Conservation (phyloP, 2,888 invertebrate genomes). For the Hybos culiciformis region DNA sequence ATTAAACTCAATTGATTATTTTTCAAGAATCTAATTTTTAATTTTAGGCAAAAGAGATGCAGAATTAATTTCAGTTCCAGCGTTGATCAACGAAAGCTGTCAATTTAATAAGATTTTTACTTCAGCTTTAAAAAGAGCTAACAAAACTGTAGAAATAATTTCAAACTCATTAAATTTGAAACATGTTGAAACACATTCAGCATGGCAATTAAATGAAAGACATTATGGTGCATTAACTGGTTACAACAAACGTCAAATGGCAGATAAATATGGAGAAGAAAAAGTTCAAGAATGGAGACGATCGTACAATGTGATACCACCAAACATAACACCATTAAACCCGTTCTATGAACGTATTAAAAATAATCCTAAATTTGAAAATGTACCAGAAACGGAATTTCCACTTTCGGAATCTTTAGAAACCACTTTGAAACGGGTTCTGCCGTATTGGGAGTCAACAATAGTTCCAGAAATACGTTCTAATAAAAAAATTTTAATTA, state of each 20-base stretch:
- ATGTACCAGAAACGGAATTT: conserved; percentile 57
- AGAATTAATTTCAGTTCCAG: conserved; percentile 43
- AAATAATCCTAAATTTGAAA: conserved; percentile 59
- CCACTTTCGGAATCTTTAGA: conserved; percentile 74
- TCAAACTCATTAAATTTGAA: conserved; percentile 51
- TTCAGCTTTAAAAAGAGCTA: conserved; percentile 64
- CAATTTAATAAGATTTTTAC: conserved; percentile 70
- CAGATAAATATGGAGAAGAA: conserved; percentile 70
- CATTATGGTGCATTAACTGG: conserved; percentile 81
- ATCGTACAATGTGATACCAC: conserved; percentile 70
- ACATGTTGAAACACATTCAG: conserved; percentile 52
- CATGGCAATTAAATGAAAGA: conserved; percentile 77
- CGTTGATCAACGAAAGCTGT: conserved; percentile 52
- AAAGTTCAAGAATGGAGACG: conserved; percentile 76
- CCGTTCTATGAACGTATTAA: conserved; percentile 61
- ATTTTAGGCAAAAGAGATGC: conserved; percentile 27
- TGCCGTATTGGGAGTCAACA: conserved; percentile 76
- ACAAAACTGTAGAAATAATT: conserved; percentile 55
- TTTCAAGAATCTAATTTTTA: not conserved
- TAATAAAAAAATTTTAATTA: conserved; percentile 65
- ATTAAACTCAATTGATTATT: not conserved
- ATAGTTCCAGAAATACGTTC: conserved; percentile 54
- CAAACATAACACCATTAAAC: conserved; percentile 63
- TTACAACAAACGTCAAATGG: conserved; percentile 71
- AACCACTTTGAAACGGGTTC: conserved; percentile 63